Evolutionary conservation across 2,797 vertebrate species (phyloP).

Genomic region (Paedocypris micromegethes): DNA sequence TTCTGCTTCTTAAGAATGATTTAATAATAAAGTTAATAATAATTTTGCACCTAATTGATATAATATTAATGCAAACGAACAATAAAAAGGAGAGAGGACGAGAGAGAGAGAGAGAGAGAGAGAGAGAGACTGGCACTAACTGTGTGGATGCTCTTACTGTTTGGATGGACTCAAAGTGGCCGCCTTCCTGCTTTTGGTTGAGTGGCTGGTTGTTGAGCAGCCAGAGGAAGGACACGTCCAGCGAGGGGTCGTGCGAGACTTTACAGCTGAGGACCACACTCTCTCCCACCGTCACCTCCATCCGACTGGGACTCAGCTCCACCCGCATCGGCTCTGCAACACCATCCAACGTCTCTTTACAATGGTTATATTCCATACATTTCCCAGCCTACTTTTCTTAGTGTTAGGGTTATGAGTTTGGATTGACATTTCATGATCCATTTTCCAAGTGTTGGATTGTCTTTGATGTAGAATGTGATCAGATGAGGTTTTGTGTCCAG

Average conservation of each 20-base stretch:
- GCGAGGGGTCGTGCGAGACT: slow-evolving; percentile 82
- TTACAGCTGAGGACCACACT: slow-evolving; percentile 94
- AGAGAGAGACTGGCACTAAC: too few relatives aligned
- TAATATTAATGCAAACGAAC: neutral
- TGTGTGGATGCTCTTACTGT: slow-evolving; percentile 88
- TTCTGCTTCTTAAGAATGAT: too few relatives aligned
- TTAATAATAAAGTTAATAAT: too few relatives aligned
- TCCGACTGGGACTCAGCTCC: slow-evolving; percentile 82
- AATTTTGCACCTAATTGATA: neutral
- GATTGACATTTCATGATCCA: too few relatives aligned
- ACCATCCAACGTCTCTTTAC: slow-evolving; percentile 60
- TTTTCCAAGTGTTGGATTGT: too few relatives aligned
- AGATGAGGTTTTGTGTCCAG: too few relatives aligned
- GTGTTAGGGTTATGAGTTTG: too few relatives aligned
- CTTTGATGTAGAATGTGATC: too few relatives aligned
- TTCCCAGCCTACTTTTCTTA: too few relatives aligned
- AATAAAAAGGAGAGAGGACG: neutral
- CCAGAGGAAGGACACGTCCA: slow-evolving; percentile 90
- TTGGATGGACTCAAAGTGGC: slow-evolving; percentile 94
- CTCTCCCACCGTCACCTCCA: slow-evolving; percentile 92
- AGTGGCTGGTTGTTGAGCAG: slow-evolving; percentile 84
- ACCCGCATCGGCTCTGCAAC: slow-evolving; percentile 89
- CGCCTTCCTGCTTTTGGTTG: slow-evolving; percentile 81
- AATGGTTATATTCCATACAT: neutral
- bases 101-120: too few relatives aligned